phyloP scores from a whole-genome alignment of 37 sponge, comb jelly and placozoan genomes.

The Aplysina aerophoba region DNA sequence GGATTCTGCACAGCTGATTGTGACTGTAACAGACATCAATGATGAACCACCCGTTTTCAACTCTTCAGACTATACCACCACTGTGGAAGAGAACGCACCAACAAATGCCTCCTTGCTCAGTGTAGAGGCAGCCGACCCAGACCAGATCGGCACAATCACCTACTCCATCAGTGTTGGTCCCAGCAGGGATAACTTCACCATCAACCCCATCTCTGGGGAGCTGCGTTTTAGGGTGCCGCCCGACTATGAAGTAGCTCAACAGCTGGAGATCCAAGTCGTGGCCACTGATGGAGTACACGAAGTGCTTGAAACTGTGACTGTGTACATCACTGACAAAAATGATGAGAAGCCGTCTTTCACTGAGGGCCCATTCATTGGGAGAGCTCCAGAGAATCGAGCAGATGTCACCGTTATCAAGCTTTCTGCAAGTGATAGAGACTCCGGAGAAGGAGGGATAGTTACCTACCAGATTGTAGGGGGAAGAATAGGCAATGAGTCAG shows the following conservation, averaged over 20 bases:
- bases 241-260: constrained; percentile 47
- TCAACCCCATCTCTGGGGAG: constrained; percentile 60
- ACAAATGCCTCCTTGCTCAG: constrained; percentile 20
- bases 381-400: constrained; percentile 48
- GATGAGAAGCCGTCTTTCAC: constrained; percentile 62
- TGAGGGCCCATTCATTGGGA: neutral
- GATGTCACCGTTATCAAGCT: constrained; percentile 41
- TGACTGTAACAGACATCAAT: constrained; percentile 67
- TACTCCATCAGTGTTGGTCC: constrained; percentile 43
- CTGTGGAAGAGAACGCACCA: constrained; percentile 47
- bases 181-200: constrained; percentile 16
- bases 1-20: neutral
- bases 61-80: neutral
- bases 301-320: constrained; percentile 38
- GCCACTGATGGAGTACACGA: constrained; percentile 55
- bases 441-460: constrained; percentile 51
- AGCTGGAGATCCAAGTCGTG: constrained; percentile 48
- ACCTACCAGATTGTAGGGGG: constrained; percentile 42
- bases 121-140: constrained; percentile 61
- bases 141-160: constrained; percentile 39
- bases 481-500: neutral
- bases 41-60: constrained; percentile 54
- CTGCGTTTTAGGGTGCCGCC: constrained; percentile 40
- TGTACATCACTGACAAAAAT: constrained; percentile 58
- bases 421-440: constrained; percentile 68